A percentile compares a stretch with the other conserved stretches of the same genome.
Conservation (phyloP, 2,113 vertebrate species). For the Cariama cristata region DNA sequence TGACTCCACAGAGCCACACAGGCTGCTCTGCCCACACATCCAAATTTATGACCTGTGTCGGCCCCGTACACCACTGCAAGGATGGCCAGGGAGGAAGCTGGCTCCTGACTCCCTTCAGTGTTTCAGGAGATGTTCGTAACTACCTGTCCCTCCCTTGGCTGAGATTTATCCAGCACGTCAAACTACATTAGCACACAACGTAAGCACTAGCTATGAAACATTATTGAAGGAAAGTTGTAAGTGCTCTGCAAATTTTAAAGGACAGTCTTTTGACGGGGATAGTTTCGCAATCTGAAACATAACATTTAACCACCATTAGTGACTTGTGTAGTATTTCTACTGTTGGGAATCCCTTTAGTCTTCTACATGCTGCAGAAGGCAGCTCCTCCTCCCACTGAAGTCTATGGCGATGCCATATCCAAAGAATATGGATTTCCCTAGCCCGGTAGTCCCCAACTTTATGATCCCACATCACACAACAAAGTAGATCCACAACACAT, state of each 20-base stretch:
- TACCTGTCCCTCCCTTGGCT: not conserved
- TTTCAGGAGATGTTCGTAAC: accelerated
- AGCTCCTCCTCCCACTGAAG: not conserved
- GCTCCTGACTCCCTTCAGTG: not conserved
- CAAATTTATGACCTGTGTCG: too few species aligned
- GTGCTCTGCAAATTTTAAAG: not conserved
- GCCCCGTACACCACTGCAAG: not conserved
- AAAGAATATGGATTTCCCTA: not conserved
- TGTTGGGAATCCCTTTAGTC: not conserved
- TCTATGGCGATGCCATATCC: not conserved
- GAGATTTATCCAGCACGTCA: not conserved
- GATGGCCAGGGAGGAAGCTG: not conserved
- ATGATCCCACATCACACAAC: not conserved
- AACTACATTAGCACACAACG: accelerated
- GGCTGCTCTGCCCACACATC: not conserved
- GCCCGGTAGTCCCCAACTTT: not conserved
- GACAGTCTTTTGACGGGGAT: accelerated
- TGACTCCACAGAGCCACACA: not conserved
- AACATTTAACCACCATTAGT: not conserved
- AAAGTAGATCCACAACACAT: not conserved
- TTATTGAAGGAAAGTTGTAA: not conserved
- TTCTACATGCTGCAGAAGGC: not conserved
- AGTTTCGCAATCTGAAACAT: not conserved
- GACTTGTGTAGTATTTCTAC: not conserved
- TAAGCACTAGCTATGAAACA: not conserved